phyloP scores from a whole-genome alignment of 2,888 invertebrate genomes.

The Hesperia comma region DNA sequence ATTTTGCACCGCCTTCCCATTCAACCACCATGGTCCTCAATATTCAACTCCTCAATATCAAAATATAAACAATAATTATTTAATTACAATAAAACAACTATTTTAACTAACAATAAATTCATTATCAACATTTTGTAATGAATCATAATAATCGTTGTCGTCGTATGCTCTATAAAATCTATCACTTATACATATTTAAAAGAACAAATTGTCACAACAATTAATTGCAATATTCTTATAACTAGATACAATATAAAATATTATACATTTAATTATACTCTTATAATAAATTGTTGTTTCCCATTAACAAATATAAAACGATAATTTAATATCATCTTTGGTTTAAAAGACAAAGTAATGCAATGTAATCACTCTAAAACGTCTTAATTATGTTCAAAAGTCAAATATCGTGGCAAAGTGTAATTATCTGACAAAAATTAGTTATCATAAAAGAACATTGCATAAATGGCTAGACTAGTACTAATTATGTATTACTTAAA shows the following conservation, averaged over 20 bases:
- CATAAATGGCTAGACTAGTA: slow-evolving; percentile 50
- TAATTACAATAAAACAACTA: neutral
- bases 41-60: slow-evolving; percentile 42
- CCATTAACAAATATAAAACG: slow-evolving; percentile 49
- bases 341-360: slow-evolving; percentile 61
- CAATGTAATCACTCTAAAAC: slow-evolving; percentile 50
- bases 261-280: slow-evolving; percentile 23
- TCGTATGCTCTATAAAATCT: neutral
- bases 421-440: too few species aligned
- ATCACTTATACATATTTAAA: neutral
- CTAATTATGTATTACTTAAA: slow-evolving; percentile 46
- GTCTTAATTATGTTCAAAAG: neutral
- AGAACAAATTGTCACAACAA: slow-evolving; percentile 1
- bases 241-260: slow-evolving; percentile 15
- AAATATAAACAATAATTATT: slow-evolving; percentile 42
- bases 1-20: neutral
- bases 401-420: neutral
- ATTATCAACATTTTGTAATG: slow-evolving; percentile 12
- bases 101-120: slow-evolving; percentile 43
- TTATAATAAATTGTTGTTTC: slow-evolving; percentile 41
- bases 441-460: too few species aligned
- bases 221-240: slow-evolving; percentile 4
- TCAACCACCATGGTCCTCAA: slow-evolving; percentile 40
- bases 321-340: slow-evolving; percentile 78
- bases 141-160: slow-evolving; percentile 1